These are phyloP conservation scores for Aphelinus certus DNA, from an alignment of 1,140 invertebrate species.

Conservation along the genomic window DNA sequence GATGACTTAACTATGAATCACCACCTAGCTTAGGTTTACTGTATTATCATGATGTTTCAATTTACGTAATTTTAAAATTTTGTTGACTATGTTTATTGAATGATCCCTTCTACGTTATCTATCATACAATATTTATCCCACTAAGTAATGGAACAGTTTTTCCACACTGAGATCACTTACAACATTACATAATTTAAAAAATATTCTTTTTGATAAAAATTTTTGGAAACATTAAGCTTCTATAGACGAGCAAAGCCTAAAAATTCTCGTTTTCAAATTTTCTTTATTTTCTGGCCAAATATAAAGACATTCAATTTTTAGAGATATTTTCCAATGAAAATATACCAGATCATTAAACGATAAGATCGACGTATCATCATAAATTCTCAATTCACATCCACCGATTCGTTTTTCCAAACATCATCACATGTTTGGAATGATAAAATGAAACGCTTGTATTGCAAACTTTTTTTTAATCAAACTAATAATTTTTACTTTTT, in stretches of 20 bases:
- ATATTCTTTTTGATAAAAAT: conserved; percentile 28
- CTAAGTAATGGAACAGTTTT: conserved; percentile 28
- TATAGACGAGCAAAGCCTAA: conserved; percentile 1
- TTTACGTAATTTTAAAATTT: conserved; percentile 13
- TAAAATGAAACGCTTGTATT: too few relatives aligned
- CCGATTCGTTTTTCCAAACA: too few relatives aligned
- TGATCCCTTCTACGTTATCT: conserved; percentile 20
- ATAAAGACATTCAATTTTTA: too few relatives aligned
- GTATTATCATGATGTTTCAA: conserved; percentile 25
- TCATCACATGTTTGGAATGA: too few relatives aligned
- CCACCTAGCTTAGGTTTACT: conserved; percentile 28
- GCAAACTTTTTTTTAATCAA: too few relatives aligned
- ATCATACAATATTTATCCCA: conserved; percentile 25
- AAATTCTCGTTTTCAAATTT: too few relatives aligned
- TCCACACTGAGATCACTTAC: conserved; percentile 33
- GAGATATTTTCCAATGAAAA: too few relatives aligned
- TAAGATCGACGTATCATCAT: too few relatives aligned
- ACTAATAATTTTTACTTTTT: too few relatives aligned
- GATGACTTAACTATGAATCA: conserved; percentile 22
- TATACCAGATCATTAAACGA: too few relatives aligned
- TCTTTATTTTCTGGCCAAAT: too few relatives aligned
- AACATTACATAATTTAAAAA: conserved; percentile 37
- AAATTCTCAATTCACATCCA: too few relatives aligned
- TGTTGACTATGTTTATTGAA: conserved; percentile 24
- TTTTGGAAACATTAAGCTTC: conserved; percentile 23